Evolutionary conservation across 2,797 vertebrate genomes (phyloP), one percentile per base, ranked within the genome.

Genomic region (Girardinus metallicus): DNA sequence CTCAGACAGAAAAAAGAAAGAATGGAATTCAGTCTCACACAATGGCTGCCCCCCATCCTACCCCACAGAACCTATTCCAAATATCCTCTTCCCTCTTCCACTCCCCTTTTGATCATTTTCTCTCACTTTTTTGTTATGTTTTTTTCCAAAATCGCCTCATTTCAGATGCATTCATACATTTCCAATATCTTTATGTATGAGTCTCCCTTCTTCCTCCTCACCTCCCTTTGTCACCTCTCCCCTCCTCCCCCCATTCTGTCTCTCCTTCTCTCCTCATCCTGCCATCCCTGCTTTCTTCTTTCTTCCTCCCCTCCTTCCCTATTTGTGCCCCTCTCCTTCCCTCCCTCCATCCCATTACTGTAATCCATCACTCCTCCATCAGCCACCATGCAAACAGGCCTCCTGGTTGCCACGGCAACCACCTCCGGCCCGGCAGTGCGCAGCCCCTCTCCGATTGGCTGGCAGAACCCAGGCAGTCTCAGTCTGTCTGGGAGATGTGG

Each of bases 361-460:
- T 96, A 96, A 96, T 96, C 96, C 95, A 96, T 96, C 96, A 96
- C 95, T 93, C 94, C 93, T 92, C 95, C 95, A 96, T 96, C 96
- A 95, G 91, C 94, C 93, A 93, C 94, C 94, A 96, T 96, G 94
- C 95, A 95, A 96, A 95, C 95, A 96, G 95, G 91, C 90, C 93
- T 91, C 85, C 89, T 91, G 94, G 95, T 97, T 95, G 89, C 95
- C 96, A 96, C 96, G 90, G 95, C 94, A 96, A 97, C 96, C 95
- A 94, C 91, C 93, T 95, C 93, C 83, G 90, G 94, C 94, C 94
- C 79, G 89, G 92, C 93, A 94, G 88, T 94, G 93, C 88, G 92
- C 93, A 95, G 93, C 91, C 88, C 83, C n/a, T 74, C 82, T 94
- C 91, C 89, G 91, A 96, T 96, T 96, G 96, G 96, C 94, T 95